Evolutionary conservation across 2,113 vertebrate genomes (phyloP).

Genomic region (Meles meles): DNA sequence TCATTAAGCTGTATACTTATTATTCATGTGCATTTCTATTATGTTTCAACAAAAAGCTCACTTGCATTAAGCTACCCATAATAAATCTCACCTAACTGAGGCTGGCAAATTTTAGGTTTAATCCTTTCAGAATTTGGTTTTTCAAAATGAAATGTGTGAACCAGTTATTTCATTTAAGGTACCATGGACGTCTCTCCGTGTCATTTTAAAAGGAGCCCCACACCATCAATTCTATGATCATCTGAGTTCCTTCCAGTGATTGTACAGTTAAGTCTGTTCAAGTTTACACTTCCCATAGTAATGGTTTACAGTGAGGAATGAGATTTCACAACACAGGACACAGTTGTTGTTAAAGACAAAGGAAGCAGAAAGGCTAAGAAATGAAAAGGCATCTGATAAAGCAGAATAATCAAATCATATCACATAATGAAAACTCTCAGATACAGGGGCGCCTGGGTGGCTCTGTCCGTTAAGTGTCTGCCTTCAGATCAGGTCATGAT

Average conservation of each 20-base stretch:
- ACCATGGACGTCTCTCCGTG: neutral
- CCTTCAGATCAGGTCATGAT: neutral
- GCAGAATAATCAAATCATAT: neutral
- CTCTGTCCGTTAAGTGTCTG: neutral
- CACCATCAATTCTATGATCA: neutral
- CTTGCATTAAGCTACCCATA: neutral
- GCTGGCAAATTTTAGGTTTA: neutral
- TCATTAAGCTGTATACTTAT: neutral
- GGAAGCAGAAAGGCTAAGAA: neutral
- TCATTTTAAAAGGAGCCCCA: neutral
- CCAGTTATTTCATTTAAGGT: neutral
- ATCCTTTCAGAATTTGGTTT: neutral
- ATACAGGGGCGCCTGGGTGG: neutral
- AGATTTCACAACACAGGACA: conserved; percentile 13
- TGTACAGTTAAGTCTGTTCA: neutral
- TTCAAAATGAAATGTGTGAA: neutral
- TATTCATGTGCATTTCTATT: neutral
- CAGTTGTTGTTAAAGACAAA: neutral
- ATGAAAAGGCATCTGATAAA: neutral
- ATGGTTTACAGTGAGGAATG: neutral
- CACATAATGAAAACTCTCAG: neutral
- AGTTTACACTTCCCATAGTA: neutral
- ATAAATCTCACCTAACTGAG: neutral
- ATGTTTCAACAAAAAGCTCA: neutral
- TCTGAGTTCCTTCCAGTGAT: neutral